Percentiles rank a stretch among this genome's conserved stretches.
Conservation (phyloP, 2,797 vertebrate genomes). For the Xerus rutilus region DNA sequence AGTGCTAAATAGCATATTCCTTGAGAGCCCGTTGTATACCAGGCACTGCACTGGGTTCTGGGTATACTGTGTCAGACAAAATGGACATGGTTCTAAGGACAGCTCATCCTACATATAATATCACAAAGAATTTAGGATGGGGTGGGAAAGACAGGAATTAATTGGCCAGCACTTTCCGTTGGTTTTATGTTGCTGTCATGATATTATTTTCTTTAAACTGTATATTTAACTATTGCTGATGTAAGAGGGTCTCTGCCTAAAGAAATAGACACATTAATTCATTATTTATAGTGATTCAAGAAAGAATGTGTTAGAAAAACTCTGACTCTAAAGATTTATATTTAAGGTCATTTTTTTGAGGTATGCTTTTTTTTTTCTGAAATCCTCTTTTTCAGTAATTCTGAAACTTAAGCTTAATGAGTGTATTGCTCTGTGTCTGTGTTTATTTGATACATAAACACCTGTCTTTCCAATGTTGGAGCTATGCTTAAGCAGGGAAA, state of each 20-base stretch:
- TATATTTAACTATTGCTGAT: slow-evolving; percentile 76
- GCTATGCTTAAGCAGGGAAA: slow-evolving; percentile 35
- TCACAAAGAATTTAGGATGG: slow-evolving; percentile 42
- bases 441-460: slow-evolving; percentile 77
- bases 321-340: slow-evolving; percentile 75
- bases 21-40: neutral
- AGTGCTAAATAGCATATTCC: neutral
- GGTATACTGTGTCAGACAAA: neutral
- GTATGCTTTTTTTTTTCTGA: neutral
- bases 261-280: slow-evolving; percentile 80
- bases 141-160: slow-evolving; percentile 44
- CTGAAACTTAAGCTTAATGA: slow-evolving; percentile 64
- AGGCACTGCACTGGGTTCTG: neutral
- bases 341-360: slow-evolving; percentile 68
- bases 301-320: slow-evolving; percentile 78
- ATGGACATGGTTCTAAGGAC: slow-evolving; percentile 6
- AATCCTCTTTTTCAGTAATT: slow-evolving; percentile 45
- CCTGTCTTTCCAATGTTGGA: slow-evolving; percentile 70
- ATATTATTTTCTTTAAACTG: slow-evolving; percentile 67
- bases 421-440: slow-evolving; percentile 15
- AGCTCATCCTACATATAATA: neutral
- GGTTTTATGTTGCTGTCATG: slow-evolving; percentile 70
- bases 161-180: slow-evolving; percentile 41
- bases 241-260: slow-evolving; percentile 72
- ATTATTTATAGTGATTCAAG: slow-evolving; percentile 79